A percentile compares a stretch with the other conserved stretches of the same genome.
phyloP scores from a whole-genome alignment of 1,140 invertebrate species.

The Dinothrombium tinctorium region DNA sequence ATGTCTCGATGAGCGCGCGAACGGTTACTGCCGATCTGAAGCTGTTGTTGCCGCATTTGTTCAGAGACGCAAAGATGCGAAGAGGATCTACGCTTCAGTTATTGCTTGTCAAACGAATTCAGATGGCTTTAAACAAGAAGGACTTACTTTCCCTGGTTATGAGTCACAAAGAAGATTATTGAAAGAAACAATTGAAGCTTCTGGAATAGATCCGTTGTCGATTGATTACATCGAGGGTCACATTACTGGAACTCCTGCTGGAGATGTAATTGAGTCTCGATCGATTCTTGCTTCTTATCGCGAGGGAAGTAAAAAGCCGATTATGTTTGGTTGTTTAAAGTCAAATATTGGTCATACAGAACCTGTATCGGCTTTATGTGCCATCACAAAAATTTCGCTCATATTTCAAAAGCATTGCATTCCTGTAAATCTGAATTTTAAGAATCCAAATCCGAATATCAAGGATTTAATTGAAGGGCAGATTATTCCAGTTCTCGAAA shows the following conservation, averaged over 20 bases:
- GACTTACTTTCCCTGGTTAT: slow-evolving; percentile 14
- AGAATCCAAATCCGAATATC: slow-evolving; percentile 62
- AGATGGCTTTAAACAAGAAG: slow-evolving; percentile 48
- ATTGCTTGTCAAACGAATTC: slow-evolving; percentile 63
- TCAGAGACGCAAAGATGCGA: slow-evolving; percentile 9
- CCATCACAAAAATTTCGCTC: slow-evolving; percentile 52
- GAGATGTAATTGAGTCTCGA: slow-evolving; percentile 52
- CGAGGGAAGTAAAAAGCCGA: slow-evolving; percentile 32
- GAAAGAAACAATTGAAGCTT: slow-evolving; percentile 19
- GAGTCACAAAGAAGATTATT: slow-evolving; percentile 19
- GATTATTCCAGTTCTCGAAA: slow-evolving; percentile 33
- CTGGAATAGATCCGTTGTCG: slow-evolving; percentile 20
- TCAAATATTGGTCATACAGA: slow-evolving; percentile 96
- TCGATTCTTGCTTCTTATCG: slow-evolving; percentile 63
- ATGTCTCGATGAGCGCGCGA: slow-evolving; percentile 10
- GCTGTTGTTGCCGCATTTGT: not conserved
- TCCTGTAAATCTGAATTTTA: slow-evolving; percentile 70
- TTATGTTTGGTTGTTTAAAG: slow-evolving; percentile 83
- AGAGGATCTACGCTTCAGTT: slow-evolving; percentile 26
- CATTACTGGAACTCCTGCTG: slow-evolving; percentile 26
- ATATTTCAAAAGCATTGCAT: slow-evolving; percentile 67
- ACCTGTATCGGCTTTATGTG: slow-evolving; percentile 62
- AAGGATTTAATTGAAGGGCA: slow-evolving; percentile 58
- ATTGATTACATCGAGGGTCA: slow-evolving; percentile 24
- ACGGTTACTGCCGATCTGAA: slow-evolving; percentile 1